Evolutionary conservation across 2,888 invertebrate species (phyloP).

Genomic region (Tipula unca): DNA sequence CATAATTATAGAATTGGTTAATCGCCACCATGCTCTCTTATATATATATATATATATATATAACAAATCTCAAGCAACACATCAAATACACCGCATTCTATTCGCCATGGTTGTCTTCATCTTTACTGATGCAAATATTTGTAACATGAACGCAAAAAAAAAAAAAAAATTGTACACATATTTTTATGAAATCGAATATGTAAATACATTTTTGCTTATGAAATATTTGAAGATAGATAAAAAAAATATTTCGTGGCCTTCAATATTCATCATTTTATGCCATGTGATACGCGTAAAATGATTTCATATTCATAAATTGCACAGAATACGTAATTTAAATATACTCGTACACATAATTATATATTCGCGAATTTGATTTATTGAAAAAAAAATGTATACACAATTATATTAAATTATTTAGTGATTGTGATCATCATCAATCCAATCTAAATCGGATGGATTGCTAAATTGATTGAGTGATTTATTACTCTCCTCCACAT

Average conservation of each 20-base stretch:
- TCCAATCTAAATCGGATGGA: not conserved
- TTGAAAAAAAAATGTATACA: not conserved
- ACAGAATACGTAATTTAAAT: not conserved
- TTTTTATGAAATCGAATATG: constrained; percentile 2
- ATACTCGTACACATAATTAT: not conserved
- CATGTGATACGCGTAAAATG: not conserved
- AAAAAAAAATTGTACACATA: not conserved
- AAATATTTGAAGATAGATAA: not conserved
- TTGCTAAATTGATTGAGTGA: not conserved
- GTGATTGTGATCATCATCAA: not conserved
- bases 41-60: no score
- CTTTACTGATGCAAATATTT: not conserved
- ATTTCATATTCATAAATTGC: not conserved
- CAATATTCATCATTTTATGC: not conserved
- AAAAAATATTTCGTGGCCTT: not conserved
- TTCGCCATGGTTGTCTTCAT: not conserved
- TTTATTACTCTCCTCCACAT: not conserved
- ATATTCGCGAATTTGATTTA: not conserved
- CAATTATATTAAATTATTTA: not conserved
- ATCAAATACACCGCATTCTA: not conserved
- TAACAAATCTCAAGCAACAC: not conserved
- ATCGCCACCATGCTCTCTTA: not conserved
- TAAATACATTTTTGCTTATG: not conserved
- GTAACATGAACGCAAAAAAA: not conserved
- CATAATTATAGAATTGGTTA: not conserved